Conservation (phyloP, 1,140 invertebrate genomes). For the Cyclargus thomasi region DNA sequence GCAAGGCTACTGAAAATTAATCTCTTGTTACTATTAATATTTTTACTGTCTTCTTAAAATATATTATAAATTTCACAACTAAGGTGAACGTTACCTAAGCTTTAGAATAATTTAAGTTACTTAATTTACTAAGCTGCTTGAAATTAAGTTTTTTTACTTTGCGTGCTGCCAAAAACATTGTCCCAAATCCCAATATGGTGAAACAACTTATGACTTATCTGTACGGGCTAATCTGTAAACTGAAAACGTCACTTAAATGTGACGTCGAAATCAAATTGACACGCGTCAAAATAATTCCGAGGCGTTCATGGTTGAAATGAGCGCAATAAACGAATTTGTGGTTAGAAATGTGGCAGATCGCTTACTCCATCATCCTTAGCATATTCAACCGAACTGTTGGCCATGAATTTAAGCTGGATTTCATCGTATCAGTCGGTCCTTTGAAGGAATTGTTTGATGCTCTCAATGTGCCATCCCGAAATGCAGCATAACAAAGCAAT, state of each 20-base stretch:
- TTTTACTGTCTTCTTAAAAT: neutral
- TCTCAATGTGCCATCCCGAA: slow-evolving; percentile 28
- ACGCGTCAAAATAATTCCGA: slow-evolving; percentile 30
- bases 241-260: slow-evolving; percentile 22
- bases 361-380: slow-evolving; percentile 60
- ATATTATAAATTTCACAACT: neutral
- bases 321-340: slow-evolving; percentile 19
- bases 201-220: slow-evolving; percentile 20
- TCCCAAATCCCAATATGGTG: slow-evolving; percentile 14
- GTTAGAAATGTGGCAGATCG: slow-evolving; percentile 65
- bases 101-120: neutral
- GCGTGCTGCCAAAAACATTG: neutral
- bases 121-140: neutral
- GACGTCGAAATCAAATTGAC: slow-evolving; percentile 30
- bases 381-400: slow-evolving; percentile 50
- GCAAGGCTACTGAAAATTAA: neutral
- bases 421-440: slow-evolving; percentile 57
- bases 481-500: neutral
- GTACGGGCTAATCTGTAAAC: slow-evolving; percentile 27
- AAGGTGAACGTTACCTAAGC: neutral
- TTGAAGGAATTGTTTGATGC: slow-evolving; percentile 45
- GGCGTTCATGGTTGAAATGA: slow-evolving; percentile 25
- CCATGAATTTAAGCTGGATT: slow-evolving; percentile 61
- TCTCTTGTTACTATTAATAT: neutral
- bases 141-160: neutral